Percentiles rank a stretch among this genome's conserved stretches.
phyloP scores from a whole-genome alignment of 2,113 vertebrate species.

The Gyps fulvus region DNA sequence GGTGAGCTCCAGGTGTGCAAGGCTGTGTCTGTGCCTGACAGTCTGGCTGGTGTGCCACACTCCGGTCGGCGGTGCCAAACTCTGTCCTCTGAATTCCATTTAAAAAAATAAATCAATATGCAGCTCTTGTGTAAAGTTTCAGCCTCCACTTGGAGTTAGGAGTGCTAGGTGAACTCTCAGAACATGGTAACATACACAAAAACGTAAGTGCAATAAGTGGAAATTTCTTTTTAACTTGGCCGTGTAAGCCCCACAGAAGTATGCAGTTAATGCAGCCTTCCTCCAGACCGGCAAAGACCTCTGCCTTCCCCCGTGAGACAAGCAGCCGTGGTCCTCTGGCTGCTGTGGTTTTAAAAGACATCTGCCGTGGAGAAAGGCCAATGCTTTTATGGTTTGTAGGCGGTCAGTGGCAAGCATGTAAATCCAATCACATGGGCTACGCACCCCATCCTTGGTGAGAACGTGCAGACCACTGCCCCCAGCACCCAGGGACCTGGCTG shows the following conservation, averaged over 20 bases:
- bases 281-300: not conserved
- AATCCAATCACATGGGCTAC: not conserved
- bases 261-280: fast-evolving
- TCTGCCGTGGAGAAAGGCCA: not conserved
- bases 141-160: not conserved
- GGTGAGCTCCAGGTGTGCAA: fast-evolving
- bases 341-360: not conserved
- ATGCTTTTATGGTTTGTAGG: not conserved
- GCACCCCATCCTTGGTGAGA: not conserved
- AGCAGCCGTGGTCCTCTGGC: not conserved
- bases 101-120: not conserved
- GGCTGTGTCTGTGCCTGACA: fast-evolving
- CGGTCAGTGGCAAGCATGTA: fast-evolving
- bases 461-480: not conserved
- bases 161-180: not conserved
- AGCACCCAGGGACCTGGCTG: not conserved
- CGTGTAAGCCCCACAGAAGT: not conserved
- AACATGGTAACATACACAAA: not conserved
- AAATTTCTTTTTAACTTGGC: not conserved
- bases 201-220: fast-evolving
- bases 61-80: fast-evolving
- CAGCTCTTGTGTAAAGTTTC: not conserved
- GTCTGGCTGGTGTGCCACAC: fast-evolving
- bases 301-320: not conserved
- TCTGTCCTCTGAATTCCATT: not conserved